Percentiles rank a stretch among this genome's conserved stretches.
Evolutionary conservation across 2,888 invertebrate genomes (phyloP).

Genomic region (Ethmia dodecea): DNA sequence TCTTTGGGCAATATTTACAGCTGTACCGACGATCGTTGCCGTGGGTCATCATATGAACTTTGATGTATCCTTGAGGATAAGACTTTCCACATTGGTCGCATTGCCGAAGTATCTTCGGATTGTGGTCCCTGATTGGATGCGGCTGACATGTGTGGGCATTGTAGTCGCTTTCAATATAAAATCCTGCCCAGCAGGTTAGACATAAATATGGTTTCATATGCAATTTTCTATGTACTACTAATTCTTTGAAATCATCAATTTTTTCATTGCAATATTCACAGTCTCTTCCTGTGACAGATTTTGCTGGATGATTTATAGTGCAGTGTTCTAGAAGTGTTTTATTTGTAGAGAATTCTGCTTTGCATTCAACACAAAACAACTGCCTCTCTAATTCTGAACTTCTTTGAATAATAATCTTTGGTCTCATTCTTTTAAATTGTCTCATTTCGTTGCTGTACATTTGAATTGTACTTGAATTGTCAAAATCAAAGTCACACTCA

Average conservation of each 20-base stretch:
- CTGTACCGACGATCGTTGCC: constrained; percentile 54
- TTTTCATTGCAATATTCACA: constrained; percentile 68
- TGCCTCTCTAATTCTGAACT: constrained; percentile 11
- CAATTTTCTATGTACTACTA: constrained; percentile 59
- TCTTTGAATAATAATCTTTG: constrained; percentile 27
- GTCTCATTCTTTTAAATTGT: constrained; percentile 23
- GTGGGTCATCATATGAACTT: constrained; percentile 67
- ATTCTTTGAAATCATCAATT: constrained; percentile 61
- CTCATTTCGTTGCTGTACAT: constrained; percentile 24
- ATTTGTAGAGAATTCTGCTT: constrained; percentile 45
- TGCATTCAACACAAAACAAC: constrained; percentile 66
- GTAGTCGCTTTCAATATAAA: constrained; percentile 39
- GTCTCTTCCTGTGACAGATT: constrained; percentile 49
- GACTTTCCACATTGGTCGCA: constrained; percentile 73
- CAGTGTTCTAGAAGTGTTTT: constrained; percentile 52
- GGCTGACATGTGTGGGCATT: constrained; percentile 52
- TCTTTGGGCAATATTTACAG: constrained; percentile 68
- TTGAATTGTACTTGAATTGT: constrained; percentile 6
- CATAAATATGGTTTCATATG: constrained; percentile 64
- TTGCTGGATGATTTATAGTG: constrained; percentile 45
- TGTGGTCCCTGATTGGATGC: constrained; percentile 35
- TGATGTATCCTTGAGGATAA: constrained; percentile 65
- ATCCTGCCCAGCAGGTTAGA: constrained; percentile 68
- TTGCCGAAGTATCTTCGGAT: constrained; percentile 44
- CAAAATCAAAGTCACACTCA: constrained; percentile 39